Evolutionary conservation across 1,140 invertebrate species (phyloP), one percentile per base, ranked within the genome.

Genomic region (Ephestia elutella): DNA sequence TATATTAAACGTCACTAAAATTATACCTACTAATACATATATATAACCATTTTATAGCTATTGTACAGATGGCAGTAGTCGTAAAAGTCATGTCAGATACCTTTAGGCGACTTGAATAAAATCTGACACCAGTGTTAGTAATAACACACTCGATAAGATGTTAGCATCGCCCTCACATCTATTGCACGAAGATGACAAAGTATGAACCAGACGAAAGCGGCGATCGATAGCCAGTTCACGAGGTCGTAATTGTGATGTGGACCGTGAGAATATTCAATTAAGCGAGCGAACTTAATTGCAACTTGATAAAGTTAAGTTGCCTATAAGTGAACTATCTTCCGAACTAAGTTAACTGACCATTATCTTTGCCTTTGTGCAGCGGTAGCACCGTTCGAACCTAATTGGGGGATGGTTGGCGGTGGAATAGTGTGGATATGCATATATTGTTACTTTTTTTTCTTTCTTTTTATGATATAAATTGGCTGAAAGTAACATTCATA

Each of bases 181-280:
- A n/a, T n/a, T n/a, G n/a, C n/a, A 25, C 2, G 7, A 25, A 25
- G 21, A 25, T 25, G 30, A 11, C 30, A 32, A 11, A 32, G 15
- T 44, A 44, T 44, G 18, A 25, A 53, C 19, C 11, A 20, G 11
- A 53, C 13, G 20, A 25, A 53, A 53, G 10, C 11, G 11, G 15
- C 44, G 65, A 82, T 85, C 82, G 72, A 85, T 87, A 74, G 35
- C 61, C 68, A 77, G 79, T 83, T 84, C 83, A 85, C 59, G 76
- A 67, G 82, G 83, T 73, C 74, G 75, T 84, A 83, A 75, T 75
- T 81, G 78, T 82, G 76, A 83, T 73, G 79, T 80, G 79, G 75
- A 53, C 76, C 83, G 79, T 86, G 83, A 80, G 83, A 85, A 84
- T 85, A 86, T 86, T 86, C 77, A 81, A 86, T 87, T 85, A 85